A percentile compares a stretch with the other conserved stretches of the same genome.
Conservation (phyloP, 2,113 vertebrate species). For the Accipiter virgatus region DNA sequence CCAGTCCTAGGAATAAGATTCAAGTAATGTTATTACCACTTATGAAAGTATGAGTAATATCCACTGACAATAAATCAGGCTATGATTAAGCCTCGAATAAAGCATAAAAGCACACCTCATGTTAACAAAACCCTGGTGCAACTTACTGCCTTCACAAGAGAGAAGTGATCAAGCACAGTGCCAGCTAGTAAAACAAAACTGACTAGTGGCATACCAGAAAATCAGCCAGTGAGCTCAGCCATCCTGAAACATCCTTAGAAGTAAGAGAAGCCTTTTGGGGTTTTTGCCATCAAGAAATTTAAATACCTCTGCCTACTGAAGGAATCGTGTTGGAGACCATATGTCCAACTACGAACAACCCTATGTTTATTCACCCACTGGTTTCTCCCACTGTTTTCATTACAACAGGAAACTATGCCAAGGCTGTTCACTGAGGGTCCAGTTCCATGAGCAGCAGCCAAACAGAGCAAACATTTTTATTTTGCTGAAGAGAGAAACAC, state of each 20-base stretch:
- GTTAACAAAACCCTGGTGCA: not conserved
- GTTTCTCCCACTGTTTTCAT: conserved; percentile 46
- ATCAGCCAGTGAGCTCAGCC: not conserved
- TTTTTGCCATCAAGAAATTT: not conserved
- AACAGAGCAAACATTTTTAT: not conserved
- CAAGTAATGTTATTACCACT: not conserved
- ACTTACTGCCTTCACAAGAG: not conserved
- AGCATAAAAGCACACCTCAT: not conserved
- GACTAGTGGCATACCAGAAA: not conserved
- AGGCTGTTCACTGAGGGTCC: conserved; percentile 1
- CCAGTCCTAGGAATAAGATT: not conserved
- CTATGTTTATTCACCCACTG: conserved; percentile 20
- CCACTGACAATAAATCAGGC: conserved; percentile 6
- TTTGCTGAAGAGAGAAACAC: not conserved
- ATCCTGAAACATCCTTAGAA: not conserved
- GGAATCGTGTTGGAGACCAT: conserved; percentile 26
- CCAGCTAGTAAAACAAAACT: not conserved
- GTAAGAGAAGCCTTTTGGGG: not conserved
- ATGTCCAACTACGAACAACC: conserved; percentile 2
- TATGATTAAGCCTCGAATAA: conserved; percentile 46
- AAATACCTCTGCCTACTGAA: conserved; percentile 9
- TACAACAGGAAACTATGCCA: conserved; percentile 11
- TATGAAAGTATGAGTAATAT: conserved; percentile 29
- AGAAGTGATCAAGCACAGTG: not conserved
- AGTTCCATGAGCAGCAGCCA: not conserved